A percentile compares a stretch with the other conserved stretches of the same genome.
These are phyloP conservation scores for Pseudachorutes palmiensis DNA, from an alignment of 1,140 invertebrate genomes.

Conservation along the genomic window DNA sequence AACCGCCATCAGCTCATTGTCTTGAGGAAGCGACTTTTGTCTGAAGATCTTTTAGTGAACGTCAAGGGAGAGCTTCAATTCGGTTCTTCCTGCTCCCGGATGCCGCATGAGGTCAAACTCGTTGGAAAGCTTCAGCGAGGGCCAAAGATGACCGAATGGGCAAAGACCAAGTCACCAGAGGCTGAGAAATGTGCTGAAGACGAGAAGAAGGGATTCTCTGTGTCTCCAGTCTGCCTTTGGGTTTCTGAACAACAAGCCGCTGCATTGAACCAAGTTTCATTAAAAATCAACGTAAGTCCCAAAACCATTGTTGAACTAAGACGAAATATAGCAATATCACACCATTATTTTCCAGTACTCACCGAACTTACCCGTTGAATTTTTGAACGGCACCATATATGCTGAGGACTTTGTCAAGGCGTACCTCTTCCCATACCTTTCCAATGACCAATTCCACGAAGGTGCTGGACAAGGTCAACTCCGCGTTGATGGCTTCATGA, in stretches of 20 bases:
- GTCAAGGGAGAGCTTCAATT: conserved; percentile 17
- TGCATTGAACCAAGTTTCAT: conserved; percentile 28
- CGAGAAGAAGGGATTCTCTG: conserved; percentile 30
- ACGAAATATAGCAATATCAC: not conserved
- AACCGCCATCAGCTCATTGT: conserved; percentile 23
- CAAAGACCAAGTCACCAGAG: conserved; percentile 26
- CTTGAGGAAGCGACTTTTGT: conserved; percentile 24
- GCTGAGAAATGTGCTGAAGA: conserved; percentile 31
- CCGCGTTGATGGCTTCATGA: conserved; percentile 12
- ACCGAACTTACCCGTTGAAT: conserved; percentile 7
- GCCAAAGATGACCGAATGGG: conserved; percentile 31
- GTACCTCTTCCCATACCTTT: conserved; percentile 12
- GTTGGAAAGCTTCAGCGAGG: conserved; percentile 28
- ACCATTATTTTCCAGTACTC: conserved; percentile 14
- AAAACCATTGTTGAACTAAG: no score
- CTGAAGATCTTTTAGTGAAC: conserved; percentile 22
- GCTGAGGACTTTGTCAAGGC: conserved; percentile 17
- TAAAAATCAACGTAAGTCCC: conserved; percentile 1
- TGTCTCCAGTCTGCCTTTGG: conserved; percentile 27
- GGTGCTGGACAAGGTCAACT: conserved; percentile 12
- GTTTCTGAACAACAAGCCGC: conserved; percentile 32
- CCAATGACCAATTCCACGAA: conserved; percentile 23
- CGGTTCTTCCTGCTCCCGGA: conserved; percentile 22
- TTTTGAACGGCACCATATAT: conserved; percentile 18
- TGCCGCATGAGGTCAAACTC: conserved; percentile 14